Conservation (phyloP, 2,797 vertebrate genomes). For the Limosa lapponica region DNA sequence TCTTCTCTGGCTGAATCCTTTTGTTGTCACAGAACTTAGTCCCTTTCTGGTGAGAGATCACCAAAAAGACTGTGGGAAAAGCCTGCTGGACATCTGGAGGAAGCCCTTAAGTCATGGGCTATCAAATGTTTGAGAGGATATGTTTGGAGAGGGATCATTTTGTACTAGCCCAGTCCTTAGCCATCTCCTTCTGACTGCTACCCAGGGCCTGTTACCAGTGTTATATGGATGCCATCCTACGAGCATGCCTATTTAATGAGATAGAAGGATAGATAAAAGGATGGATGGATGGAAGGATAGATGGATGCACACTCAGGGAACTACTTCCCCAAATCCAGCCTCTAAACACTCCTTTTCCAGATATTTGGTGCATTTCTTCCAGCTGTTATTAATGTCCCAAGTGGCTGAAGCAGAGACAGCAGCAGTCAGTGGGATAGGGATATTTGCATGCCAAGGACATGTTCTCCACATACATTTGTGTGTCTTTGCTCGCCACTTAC, state of each 20-base stretch:
- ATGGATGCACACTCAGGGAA: background rate
- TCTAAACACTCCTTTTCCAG: background rate
- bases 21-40: background rate
- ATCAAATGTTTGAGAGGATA: background rate
- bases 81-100: background rate
- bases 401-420: background rate
- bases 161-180: background rate
- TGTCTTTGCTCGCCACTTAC: background rate
- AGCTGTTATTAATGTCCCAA: background rate
- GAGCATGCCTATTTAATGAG: background rate
- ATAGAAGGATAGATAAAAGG: background rate
- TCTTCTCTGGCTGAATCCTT: background rate
- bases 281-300: background rate
- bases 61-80: background rate
- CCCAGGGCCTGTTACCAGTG: no score
- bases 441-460: background rate
- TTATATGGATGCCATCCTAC: background rate
- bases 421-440: background rate
- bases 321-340: background rate
- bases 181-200: background rate
- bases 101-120: background rate
- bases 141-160: background rate
- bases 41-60: background rate
- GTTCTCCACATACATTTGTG: background rate
- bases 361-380: background rate